A percentile compares a stretch with the other conserved stretches of the same genome.
phyloP scores from a whole-genome alignment of 2,113 vertebrate genomes.

The Salvelinus namaycush region DNA sequence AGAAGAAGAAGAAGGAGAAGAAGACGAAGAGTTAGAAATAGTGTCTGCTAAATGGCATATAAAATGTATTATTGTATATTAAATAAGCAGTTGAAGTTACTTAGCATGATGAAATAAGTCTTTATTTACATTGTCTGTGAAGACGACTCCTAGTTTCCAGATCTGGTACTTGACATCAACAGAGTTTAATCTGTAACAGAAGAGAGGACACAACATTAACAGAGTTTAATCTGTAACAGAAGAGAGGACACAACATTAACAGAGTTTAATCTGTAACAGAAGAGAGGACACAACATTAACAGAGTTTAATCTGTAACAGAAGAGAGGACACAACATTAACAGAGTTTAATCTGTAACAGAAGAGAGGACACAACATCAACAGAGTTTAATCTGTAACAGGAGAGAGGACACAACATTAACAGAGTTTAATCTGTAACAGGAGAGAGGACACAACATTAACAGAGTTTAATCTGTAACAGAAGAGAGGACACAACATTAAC shows the following conservation, averaged over 20 bases:
- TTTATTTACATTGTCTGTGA: constrained; percentile 92
- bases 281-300: too few species aligned
- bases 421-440: neutral
- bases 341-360: too few species aligned
- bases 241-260: too few species aligned
- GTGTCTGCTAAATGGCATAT: neutral
- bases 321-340: too few species aligned
- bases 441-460: too few species aligned
- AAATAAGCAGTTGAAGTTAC: too few species aligned
- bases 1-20: neutral
- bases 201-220: constrained; percentile 5
- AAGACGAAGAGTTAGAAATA: too few species aligned
- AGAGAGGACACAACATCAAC: constrained; percentile 76
- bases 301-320: too few species aligned
- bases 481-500: constrained; percentile 76
- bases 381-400: constrained; percentile 83
- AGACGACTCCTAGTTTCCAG: constrained; percentile 97
- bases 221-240: neutral
- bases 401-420: neutral
- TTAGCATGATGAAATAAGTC: neutral
- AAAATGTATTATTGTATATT: neutral
- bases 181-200: constrained; percentile 83
- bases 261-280: too few species aligned
- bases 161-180: constrained; percentile 98
- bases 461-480: too few species aligned